Base-by-base conservation (phyloP, 2,797 vertebrate genomes). In the Lophius americanus region DNA sequence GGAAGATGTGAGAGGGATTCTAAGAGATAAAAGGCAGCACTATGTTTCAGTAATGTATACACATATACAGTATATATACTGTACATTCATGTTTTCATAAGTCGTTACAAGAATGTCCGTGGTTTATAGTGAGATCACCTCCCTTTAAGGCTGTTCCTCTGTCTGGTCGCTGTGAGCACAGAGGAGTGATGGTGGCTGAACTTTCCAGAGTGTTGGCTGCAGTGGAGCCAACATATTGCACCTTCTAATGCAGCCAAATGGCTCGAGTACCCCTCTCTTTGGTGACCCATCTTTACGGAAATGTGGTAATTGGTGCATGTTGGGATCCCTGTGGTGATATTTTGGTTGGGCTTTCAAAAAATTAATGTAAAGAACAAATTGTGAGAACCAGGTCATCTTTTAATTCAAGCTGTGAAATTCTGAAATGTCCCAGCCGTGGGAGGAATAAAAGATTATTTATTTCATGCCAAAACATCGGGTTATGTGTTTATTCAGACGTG, bases 261-360 rank as follows among this genome's bases (percentile, higher is more conserved):
- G 88, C 82, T 86, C 65, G 60, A 80, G 63, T 49, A 69, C 57
- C 66, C 83, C 70, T 88, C 81, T 89, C 43, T 80, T 87, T 75
- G 80, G 63, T 78, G 75, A 87, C 77, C 83, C 83, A 80, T 76
- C 72, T 72, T 86, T 81, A 88, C 85, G 82, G 81, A 83, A 81
- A 90, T 73, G 72, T 68, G 70, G 57, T 91, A 91, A 91, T 86
- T 90, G 79, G 80, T 63, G 70, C 81, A 75, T 76, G 70, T 76
- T 66, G 78, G 67, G 61, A 73, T 71, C 76, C 81, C 84, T 6
- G 79, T 52, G 74, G 88, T 66, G 87, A 82, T 64, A 68, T 68
- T 70, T 78, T 53, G 68, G 68, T 68, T 49, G 49, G 51, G 73
- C 58, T 65, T 53, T 81, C 68, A 85, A 51, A 76, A 46, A 75